Evolutionary conservation across 2,797 vertebrate genomes (phyloP).

Genomic region (Parauchenoglanis punctatus): DNA sequence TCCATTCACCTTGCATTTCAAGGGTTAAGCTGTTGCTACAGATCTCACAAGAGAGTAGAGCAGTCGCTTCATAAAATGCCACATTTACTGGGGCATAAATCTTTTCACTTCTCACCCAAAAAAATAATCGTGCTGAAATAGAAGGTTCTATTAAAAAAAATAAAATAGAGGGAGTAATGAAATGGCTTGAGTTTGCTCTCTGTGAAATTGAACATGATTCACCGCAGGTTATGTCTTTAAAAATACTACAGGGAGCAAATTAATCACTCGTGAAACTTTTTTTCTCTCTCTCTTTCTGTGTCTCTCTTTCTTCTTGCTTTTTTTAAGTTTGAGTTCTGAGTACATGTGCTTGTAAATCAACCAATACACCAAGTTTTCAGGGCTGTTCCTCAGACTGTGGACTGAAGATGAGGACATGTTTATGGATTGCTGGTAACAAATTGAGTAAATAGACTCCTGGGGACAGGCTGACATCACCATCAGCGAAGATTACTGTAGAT

Average conservation of each 20-base stretch:
- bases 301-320: not conserved
- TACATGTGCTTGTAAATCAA: conserved; percentile 15
- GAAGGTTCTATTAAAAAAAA: conserved; percentile 15
- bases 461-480: conserved; percentile 38
- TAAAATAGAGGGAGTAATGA: conserved; percentile 38
- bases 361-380: not conserved
- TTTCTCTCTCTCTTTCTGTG: not conserved
- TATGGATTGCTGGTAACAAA: conserved; percentile 29
- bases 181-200: conserved; percentile 54
- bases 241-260: conserved; percentile 56
- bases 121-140: conserved; percentile 37
- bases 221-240: conserved; percentile 63
- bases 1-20: not conserved
- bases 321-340: conserved; percentile 7
- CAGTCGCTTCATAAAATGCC: conserved; percentile 41
- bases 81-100: conserved; percentile 42
- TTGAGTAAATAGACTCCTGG: conserved; percentile 34
- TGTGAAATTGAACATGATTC: conserved; percentile 71
- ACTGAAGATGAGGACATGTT: conserved; percentile 30
- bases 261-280: conserved; percentile 47
- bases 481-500: conserved; percentile 27
- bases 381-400: conserved; percentile 25
- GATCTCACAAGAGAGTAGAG: conserved; percentile 38
- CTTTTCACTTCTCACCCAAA: conserved; percentile 26
- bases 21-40: conserved; percentile 44